These are phyloP conservation scores for Bucco capensis DNA, from an alignment of 2,113 vertebrate species.

Conservation along the genomic window DNA sequence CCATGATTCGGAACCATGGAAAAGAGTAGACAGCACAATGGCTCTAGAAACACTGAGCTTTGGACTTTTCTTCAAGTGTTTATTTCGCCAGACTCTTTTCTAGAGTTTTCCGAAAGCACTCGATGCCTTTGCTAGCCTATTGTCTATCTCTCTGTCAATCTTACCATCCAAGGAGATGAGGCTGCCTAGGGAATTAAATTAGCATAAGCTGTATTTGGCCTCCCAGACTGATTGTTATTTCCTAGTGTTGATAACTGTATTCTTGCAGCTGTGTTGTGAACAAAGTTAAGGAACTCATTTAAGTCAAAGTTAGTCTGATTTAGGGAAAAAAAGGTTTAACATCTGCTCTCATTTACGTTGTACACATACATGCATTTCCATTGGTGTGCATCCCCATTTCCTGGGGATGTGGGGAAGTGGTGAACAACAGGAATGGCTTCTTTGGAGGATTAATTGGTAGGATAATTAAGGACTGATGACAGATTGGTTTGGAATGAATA, in stretches of 20 bases:
- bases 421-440: not conserved
- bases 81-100: too few species aligned
- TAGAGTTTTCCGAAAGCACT: too few species aligned
- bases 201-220: not conserved
- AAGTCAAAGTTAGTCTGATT: not conserved
- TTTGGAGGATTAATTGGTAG: not conserved
- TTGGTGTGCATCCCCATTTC: too few species aligned
- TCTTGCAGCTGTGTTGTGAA: not conserved
- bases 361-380: not conserved
- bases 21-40: too few species aligned
- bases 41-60: too few species aligned
- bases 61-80: too few species aligned
- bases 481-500: not conserved
- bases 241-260: not conserved
- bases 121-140: too few species aligned
- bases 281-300: not conserved
- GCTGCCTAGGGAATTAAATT: too few species aligned
- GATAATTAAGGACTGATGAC: not conserved
- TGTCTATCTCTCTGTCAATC: too few species aligned
- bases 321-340: not conserved
- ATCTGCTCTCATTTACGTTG: not conserved
- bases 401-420: not conserved
- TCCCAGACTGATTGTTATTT: not conserved
- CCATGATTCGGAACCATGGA: too few species aligned
- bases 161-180: too few species aligned